phyloP scores from a whole-genome alignment of 2,113 vertebrate species.

The Helogale parvula region DNA sequence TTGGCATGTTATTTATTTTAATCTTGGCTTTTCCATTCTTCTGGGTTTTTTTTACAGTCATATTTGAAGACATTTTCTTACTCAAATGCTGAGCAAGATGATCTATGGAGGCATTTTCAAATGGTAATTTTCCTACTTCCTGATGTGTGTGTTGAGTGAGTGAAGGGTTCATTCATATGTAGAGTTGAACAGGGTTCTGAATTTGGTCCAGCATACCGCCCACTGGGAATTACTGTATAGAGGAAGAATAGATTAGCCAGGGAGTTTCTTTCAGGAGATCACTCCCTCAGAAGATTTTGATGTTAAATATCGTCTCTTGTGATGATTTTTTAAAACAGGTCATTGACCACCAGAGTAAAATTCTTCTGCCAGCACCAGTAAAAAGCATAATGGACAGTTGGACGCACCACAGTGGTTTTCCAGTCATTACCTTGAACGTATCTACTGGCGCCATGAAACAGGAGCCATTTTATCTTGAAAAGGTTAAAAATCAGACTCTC shows the following conservation, averaged over 20 bases:
- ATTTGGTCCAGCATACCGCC: background rate
- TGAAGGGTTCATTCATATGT: background rate
- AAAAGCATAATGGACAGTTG: slow-evolving; percentile 89
- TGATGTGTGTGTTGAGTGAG: background rate
- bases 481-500: slow-evolving; percentile 74
- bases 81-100: slow-evolving; percentile 87
- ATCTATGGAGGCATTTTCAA: slow-evolving; percentile 89
- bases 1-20: slow-evolving; percentile 30
- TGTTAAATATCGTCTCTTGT: slow-evolving; percentile 26
- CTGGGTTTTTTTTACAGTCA: slow-evolving; percentile 71
- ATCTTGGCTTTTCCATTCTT: slow-evolving; percentile 60
- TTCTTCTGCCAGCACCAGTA: slow-evolving; percentile 85
- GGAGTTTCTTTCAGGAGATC: background rate
- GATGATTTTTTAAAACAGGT: slow-evolving; percentile 80
- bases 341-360: slow-evolving; percentile 83
- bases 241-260: background rate
- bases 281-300: background rate
- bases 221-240: background rate
- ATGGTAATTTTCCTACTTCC: slow-evolving; percentile 81
- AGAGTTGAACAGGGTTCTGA: background rate
- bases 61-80: slow-evolving; percentile 89
- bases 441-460: slow-evolving; percentile 85
- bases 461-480: slow-evolving; percentile 81
- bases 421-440: slow-evolving; percentile 86
- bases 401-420: slow-evolving; percentile 86